Conservation (phyloP, 2,113 vertebrate species). For the Probosciger aterrimus region DNA sequence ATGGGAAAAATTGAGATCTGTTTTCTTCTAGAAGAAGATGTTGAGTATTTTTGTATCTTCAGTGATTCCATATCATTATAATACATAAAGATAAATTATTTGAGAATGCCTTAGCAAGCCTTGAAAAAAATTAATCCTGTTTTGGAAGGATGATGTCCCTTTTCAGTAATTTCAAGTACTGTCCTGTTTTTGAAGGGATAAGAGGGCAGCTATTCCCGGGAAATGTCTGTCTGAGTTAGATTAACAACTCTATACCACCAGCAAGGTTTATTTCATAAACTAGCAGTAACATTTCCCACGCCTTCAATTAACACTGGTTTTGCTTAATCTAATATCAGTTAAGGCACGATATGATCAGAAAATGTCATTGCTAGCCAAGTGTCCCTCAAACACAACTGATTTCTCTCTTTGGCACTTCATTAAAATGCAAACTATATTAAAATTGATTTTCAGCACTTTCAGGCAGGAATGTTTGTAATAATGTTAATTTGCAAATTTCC, state of each 20-base stretch:
- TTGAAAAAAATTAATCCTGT: not conserved
- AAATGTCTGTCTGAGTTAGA: not conserved
- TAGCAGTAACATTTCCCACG: slow-evolving; percentile 52
- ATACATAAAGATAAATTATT: not conserved
- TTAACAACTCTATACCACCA: slow-evolving; percentile 29
- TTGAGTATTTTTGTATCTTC: not conserved
- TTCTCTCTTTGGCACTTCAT: slow-evolving; percentile 73
- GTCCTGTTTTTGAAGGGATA: not conserved
- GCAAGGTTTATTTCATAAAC: slow-evolving; percentile 63
- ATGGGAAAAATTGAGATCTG: not conserved
- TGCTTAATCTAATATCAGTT: slow-evolving; percentile 67
- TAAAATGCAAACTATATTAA: slow-evolving; percentile 81
- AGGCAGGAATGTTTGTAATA: slow-evolving; percentile 76
- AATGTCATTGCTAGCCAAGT: slow-evolving; percentile 60
- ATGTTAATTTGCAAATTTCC: slow-evolving; percentile 78
- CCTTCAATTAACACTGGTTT: slow-evolving; percentile 73
- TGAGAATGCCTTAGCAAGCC: not conserved
- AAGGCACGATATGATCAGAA: slow-evolving; percentile 66
- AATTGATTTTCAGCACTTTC: slow-evolving; percentile 80
- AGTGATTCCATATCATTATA: not conserved
- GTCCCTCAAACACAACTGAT: slow-evolving; percentile 68
- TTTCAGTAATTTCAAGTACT: not conserved
- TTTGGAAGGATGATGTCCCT: not conserved
- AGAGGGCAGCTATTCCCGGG: not conserved
- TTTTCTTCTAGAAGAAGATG: not conserved